Evolutionary conservation across 1,140 invertebrate genomes (phyloP), one percentile per base, ranked within the genome.

Genomic region (Drosophila seguyi): DNA sequence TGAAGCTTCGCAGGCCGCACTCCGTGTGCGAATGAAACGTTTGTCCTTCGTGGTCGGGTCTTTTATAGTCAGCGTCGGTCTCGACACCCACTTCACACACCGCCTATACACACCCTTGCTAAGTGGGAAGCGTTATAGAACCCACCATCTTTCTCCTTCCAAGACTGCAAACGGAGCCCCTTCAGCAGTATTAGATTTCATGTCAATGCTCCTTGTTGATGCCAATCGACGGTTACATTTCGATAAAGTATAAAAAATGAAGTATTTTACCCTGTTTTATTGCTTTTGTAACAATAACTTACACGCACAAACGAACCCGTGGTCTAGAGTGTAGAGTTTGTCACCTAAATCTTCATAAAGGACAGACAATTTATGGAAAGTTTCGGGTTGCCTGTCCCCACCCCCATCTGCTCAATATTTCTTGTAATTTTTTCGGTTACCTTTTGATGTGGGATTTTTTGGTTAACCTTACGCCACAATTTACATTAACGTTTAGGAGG

Each of bases 201-300:
- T 88, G 85, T 90, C 80, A 84, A 71, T 87, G 85, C 85, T 87
- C 68, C 85, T 88, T 79, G 77, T 81, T 90, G 74, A 77, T 72
- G 61, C 81, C 85, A 84, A 80, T 90, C 84, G 81, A 75, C 84
- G 68, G 73, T 81, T 68, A 53, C 65, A 72, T 75, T 75, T 75
- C 81, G 59, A 90, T 81, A 79, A 73, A 66, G 53, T 53, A 72
- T 74, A 47, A 66, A 56, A 62, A 72, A 78, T 68, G 38, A 78
- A 81, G 55, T 81, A 60, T 85, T 65, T 56, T 66, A 47, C 39
- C 65, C 25, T 44, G 41, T 84, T 88, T 90, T 90, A 85, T 90
- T 71, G 74, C 74, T 66, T 81, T 69, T 38, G 22, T 48, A 77
- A 48, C 60, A 62, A 77, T 74, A 80, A 67, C 39, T 88, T 39